phyloP scores from a whole-genome alignment of 2,113 vertebrate species.

The Otolemur garnettii region DNA sequence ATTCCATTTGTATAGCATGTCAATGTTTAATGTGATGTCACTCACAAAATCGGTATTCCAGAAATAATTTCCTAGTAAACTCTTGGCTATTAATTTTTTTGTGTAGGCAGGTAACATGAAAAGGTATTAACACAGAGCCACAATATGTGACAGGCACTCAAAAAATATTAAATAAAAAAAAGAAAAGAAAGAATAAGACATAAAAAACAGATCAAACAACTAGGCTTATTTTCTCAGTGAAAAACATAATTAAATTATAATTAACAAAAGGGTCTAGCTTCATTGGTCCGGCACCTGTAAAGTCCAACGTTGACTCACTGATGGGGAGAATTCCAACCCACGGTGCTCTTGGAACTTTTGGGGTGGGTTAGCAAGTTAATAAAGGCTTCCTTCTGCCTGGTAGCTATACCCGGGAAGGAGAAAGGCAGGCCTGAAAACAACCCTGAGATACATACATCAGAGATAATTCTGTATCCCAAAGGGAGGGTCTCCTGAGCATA shows the following conservation, averaged over 20 bases:
- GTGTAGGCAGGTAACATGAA: constrained; percentile 18
- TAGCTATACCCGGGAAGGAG: neutral
- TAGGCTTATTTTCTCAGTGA: constrained; percentile 30
- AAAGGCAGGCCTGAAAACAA: neutral
- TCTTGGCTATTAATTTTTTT: constrained; percentile 41
- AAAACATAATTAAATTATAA: constrained; percentile 30
- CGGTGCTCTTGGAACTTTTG: neutral
- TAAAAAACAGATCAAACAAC: constrained; percentile 36
- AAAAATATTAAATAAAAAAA: constrained; percentile 24
- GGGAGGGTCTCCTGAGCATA: neutral
- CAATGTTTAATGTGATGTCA: neutral
- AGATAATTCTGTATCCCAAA: neutral
- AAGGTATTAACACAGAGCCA: constrained; percentile 37
- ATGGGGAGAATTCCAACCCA: neutral
- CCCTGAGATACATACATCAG: neutral
- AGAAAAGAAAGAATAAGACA: neutral
- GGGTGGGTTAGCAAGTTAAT: neutral
- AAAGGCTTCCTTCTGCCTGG: neutral
- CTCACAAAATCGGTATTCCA: neutral
- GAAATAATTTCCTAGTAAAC: constrained; percentile 51
- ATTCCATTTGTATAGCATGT: neutral
- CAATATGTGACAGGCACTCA: constrained; percentile 14
- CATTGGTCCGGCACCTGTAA: neutral
- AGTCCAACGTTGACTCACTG: neutral
- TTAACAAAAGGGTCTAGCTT: constrained; percentile 11